These are phyloP conservation scores for Drosophila nr. medialis DNA, from an alignment of 2,888 invertebrate genomes.

Conservation along the genomic window DNA sequence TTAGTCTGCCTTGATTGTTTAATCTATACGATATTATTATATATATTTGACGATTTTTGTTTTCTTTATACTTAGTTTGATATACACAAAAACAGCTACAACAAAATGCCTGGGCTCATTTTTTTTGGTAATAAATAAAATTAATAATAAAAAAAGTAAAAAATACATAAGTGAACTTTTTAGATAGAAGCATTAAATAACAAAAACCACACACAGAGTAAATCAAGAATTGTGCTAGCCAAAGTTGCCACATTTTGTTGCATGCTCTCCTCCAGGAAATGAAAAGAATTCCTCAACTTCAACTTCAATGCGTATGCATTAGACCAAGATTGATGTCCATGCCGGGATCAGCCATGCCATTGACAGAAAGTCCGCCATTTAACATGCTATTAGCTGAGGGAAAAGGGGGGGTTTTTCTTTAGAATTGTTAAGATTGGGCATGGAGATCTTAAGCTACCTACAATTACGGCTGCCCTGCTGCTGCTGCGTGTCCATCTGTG, in stretches of 20 bases:
- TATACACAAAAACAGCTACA: slow-evolving; percentile 40
- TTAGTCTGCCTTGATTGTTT: slow-evolving; percentile 78
- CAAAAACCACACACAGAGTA: slow-evolving; percentile 25
- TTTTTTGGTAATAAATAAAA: slow-evolving; percentile 11
- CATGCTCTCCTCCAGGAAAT: slow-evolving; percentile 9
- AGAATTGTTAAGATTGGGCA: background rate
- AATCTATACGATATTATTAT: slow-evolving; percentile 33
- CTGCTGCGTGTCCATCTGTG: slow-evolving; percentile 89
- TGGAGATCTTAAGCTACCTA: slow-evolving; percentile 48
- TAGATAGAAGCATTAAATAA: slow-evolving; percentile 28
- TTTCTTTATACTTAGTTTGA: slow-evolving; percentile 28
- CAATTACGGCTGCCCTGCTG: slow-evolving; percentile 86
- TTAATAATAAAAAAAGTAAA: slow-evolving; percentile 19
- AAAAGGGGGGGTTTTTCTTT: background rate
- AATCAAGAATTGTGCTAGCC: slow-evolving; percentile 30
- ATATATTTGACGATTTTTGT: slow-evolving; percentile 23
- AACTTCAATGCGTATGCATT: slow-evolving; percentile 76
- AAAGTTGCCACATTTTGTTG: slow-evolving; percentile 42
- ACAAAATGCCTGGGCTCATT: slow-evolving; percentile 22
- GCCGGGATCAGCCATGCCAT: slow-evolving; percentile 90
- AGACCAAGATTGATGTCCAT: slow-evolving; percentile 88
- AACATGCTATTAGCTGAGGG: slow-evolving; percentile 89
- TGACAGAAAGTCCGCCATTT: slow-evolving; percentile 90
- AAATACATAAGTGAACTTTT: slow-evolving; percentile 22
- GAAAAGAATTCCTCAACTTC: slow-evolving; percentile 11